Conservation (phyloP, 2,888 invertebrate species). For the Patella depressa region DNA sequence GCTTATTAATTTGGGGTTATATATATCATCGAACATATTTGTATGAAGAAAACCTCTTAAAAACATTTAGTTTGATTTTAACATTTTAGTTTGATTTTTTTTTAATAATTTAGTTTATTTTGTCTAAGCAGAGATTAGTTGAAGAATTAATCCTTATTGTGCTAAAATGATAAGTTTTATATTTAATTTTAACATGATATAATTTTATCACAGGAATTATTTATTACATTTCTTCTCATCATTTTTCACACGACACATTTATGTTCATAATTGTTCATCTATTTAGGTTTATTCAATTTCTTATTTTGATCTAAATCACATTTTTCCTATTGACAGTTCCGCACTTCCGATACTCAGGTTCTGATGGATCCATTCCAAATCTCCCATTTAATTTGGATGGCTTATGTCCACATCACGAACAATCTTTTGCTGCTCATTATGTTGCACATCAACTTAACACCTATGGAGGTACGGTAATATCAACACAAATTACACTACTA, state of each 20-base stretch:
- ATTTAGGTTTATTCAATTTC: too few species aligned
- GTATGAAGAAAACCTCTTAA: too few species aligned
- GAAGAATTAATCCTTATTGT: too few species aligned
- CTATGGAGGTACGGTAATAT: conserved; percentile 47
- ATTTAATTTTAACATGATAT: neutral
- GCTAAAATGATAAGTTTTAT: neutral
- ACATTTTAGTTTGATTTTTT: too few species aligned
- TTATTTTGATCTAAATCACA: too few species aligned
- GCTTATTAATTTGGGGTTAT: too few species aligned
- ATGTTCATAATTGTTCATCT: too few species aligned
- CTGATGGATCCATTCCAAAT: conserved; percentile 42
- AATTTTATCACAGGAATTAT: neutral
- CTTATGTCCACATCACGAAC: conserved; percentile 65
- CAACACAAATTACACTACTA: neutral
- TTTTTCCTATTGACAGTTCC: conserved; percentile 52
- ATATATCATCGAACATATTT: too few species aligned
- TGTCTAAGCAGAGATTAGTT: too few species aligned
- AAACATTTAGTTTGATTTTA: too few species aligned
- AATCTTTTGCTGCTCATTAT: conserved; percentile 62
- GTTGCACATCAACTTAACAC: conserved; percentile 54
- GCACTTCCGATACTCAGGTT: conserved; percentile 66
- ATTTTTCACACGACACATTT: neutral
- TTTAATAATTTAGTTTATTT: too few species aligned
- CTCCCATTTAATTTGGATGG: conserved; percentile 55
- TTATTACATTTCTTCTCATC: neutral